phyloP scores from a whole-genome alignment of 2,888 invertebrate genomes.

The Stictocephala bisonia region DNA sequence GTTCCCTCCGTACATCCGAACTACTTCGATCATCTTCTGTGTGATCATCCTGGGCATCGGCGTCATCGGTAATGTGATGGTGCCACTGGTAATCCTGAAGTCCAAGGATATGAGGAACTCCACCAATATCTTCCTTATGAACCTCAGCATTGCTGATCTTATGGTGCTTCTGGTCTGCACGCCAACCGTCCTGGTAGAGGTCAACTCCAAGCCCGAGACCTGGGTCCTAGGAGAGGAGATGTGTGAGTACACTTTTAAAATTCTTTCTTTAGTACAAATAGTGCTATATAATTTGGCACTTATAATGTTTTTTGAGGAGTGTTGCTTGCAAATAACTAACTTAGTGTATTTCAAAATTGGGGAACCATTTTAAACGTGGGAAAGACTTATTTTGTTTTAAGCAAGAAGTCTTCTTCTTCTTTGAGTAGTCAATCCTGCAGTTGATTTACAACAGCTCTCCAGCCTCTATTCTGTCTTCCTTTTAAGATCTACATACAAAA shows the following conservation, averaged over 20 bases:
- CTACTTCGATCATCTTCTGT: slow-evolving; percentile 88
- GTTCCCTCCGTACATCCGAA: slow-evolving; percentile 86
- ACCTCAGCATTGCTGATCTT: slow-evolving; percentile 91
- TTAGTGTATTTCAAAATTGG: too few relatives aligned
- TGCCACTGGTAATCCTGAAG: slow-evolving; percentile 90
- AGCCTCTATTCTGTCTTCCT: too few relatives aligned
- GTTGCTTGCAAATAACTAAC: too few relatives aligned
- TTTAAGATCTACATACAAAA: too few relatives aligned
- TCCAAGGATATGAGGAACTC: slow-evolving; percentile 95
- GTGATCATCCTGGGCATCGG: slow-evolving; percentile 90
- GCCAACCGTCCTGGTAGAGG: slow-evolving; percentile 93
- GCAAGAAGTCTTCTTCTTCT: too few relatives aligned
- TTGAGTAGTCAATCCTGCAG: too few relatives aligned
- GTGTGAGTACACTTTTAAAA: slow-evolving; percentile 83
- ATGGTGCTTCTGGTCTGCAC: slow-evolving; percentile 92
- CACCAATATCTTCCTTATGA: slow-evolving; percentile 94
- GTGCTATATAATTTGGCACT: too few relatives aligned
- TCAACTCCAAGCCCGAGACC: slow-evolving; percentile 89
- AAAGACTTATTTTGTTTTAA: too few relatives aligned
- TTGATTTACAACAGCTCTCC: too few relatives aligned
- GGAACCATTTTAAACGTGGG: too few relatives aligned
- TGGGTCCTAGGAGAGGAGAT: slow-evolving; percentile 93
- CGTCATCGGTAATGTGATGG: slow-evolving; percentile 92
- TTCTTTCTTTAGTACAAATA: too few relatives aligned
- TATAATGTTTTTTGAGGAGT: too few relatives aligned